phyloP scores from a whole-genome alignment of 1,140 invertebrate species.

The Diorhabda sublineata region DNA sequence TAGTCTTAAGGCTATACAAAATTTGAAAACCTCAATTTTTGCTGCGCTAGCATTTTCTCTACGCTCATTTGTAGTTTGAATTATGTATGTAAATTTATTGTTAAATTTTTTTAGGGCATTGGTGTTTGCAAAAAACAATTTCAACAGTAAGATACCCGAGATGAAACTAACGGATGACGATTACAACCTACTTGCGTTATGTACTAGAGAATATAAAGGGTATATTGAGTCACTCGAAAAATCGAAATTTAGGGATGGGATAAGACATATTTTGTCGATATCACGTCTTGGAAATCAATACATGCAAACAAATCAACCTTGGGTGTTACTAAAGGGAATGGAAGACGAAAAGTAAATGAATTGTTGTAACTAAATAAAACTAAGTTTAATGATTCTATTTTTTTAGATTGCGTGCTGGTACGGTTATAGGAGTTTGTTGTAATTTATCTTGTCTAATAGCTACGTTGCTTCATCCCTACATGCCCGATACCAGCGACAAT shows the following conservation, averaged over 20 bases:
- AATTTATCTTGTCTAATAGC: constrained; percentile 83
- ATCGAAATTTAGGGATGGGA: constrained; percentile 79
- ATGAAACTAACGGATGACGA: constrained; percentile 69
- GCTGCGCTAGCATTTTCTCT: no score
- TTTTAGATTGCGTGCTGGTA: constrained; percentile 68
- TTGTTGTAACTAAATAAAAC: neutral
- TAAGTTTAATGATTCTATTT: neutral
- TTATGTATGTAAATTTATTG: neutral
- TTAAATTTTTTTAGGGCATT: constrained; percentile 60
- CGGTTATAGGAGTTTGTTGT: constrained; percentile 79
- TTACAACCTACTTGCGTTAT: constrained; percentile 68
- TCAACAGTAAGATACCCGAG: constrained; percentile 70
- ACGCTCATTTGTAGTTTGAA: constrained; percentile 10
- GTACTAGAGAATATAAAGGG: constrained; percentile 76
- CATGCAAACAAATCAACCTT: constrained; percentile 92
- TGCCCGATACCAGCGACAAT: constrained; percentile 74
- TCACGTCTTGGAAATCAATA: constrained; percentile 94
- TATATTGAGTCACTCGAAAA: constrained; percentile 82
- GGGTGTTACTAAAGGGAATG: constrained; percentile 86
- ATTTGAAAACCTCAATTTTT: no score
- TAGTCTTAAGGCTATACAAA: no score
- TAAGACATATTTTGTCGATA: constrained; percentile 80
- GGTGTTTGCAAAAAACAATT: constrained; percentile 85
- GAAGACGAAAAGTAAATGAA: constrained; percentile 67
- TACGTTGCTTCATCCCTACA: constrained; percentile 82